Conservation (phyloP, 2,113 vertebrate genomes). For the Peucedramus taeniatus region DNA sequence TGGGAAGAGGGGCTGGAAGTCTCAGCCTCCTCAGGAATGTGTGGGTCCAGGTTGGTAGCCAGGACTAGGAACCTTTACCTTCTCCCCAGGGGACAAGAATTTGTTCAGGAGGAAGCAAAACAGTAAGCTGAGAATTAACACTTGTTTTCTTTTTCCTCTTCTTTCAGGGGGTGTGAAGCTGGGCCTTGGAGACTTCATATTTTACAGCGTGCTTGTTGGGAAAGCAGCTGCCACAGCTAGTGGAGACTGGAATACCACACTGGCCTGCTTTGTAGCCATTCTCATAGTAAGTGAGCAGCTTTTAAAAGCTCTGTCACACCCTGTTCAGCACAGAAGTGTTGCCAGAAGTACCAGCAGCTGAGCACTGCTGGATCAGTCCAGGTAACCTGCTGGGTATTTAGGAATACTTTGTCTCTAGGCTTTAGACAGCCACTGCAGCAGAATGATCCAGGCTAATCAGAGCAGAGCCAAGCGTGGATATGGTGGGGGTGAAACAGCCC, state of each 20-base stretch:
- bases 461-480: background rate
- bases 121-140: background rate
- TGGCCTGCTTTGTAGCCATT: constrained; percentile 97
- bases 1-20: background rate
- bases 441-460: background rate
- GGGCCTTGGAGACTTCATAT: constrained; percentile 98
- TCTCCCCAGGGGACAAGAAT: background rate
- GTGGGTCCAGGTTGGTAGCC: background rate
- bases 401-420: background rate
- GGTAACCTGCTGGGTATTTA: background rate
- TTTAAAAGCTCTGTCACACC: background rate
- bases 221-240: constrained; percentile 90
- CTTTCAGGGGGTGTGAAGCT: constrained; percentile 90
- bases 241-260: constrained; percentile 95
- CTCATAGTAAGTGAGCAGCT: constrained; percentile 85
- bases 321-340: background rate
- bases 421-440: background rate
- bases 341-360: background rate
- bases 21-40: background rate
- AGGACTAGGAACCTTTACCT: background rate
- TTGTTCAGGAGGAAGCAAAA: background rate
- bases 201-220: constrained; percentile 97
- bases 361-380: background rate
- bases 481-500: background rate
- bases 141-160: background rate